phyloP scores from a whole-genome alignment of 2,797 vertebrate species.

The Acrocephalus scirpaceus region DNA sequence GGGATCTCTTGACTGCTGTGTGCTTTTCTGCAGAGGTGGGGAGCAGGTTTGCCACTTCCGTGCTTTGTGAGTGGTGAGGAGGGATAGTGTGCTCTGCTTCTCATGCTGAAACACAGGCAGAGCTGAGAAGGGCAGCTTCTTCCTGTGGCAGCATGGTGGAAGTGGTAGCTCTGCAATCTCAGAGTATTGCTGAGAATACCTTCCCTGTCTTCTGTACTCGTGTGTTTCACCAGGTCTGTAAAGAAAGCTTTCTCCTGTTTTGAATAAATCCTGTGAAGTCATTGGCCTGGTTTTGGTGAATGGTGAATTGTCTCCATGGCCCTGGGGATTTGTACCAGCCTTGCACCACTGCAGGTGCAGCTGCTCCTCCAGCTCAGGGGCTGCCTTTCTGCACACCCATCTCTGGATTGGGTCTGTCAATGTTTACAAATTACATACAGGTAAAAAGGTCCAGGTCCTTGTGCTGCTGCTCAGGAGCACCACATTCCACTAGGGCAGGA shows the following conservation, averaged over 20 bases:
- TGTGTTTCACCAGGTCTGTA: not conserved
- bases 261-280: slow-evolving; percentile 42
- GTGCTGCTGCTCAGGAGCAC: not conserved
- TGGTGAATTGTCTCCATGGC: fast-evolving
- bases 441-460: not conserved
- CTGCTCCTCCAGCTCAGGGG: not conserved
- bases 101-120: not conserved
- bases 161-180: not conserved
- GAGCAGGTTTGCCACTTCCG: not conserved
- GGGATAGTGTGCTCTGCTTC: not conserved
- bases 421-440: not conserved
- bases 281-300: not conserved
- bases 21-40: not conserved
- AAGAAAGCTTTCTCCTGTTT: slow-evolving; percentile 1
- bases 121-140: not conserved
- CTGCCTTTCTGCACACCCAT: not conserved
- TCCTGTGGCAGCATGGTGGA: not conserved
- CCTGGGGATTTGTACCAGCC: not conserved
- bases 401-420: not conserved
- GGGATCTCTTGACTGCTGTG: not conserved
- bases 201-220: not conserved
- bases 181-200: not conserved
- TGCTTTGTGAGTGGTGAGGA: not conserved
- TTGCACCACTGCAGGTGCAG: not conserved
- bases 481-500: not conserved